Base-by-base conservation (phyloP, 2,113 vertebrate species). In the Crotophaga sulcirostris region DNA sequence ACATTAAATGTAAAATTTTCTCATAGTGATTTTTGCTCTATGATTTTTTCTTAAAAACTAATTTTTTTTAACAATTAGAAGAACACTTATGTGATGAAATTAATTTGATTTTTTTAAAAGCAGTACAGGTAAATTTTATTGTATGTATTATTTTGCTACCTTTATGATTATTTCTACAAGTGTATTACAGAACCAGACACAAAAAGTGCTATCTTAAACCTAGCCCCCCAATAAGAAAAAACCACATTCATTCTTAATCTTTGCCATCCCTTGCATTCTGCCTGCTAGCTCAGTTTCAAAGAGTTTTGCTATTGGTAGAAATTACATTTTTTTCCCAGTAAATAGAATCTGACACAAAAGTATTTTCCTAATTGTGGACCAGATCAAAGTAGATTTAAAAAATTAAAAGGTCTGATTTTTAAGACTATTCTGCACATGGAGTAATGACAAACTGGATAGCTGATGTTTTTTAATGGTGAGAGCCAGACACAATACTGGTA, bases 1-100 rank as follows among this genome's bases (percentile, higher is more conserved):
- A 7, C 1, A 19, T 13, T 49, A 34, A 81, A 63, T 52, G 52
- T 3, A 38, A 36, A 47, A 66, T 38, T 5, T 73, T 12, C 6
- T 73, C 10, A n/a, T 8, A 28, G 12, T 63, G 24, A 25, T 75
- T 75, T 94, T 74, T 0, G 0, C 3, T 44, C 9, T 64, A 2
- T 33, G 1, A 12, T 49, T 84, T 78, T 77, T 56, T 62, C 28
- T 56, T 67, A 20, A 58, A 44, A 88, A 28, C 1, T 21, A 7
- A 1, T 52, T 0, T 16, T 44, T 75, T 88, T 47, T 47, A 76
- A 28, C 10, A 76, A 44, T 40, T 13, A 7, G 56, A 19, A 60
- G n/a, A 42, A 36, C 16, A 76, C 7, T 33, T 59, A 38, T 84
- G 33, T n/a, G 74, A 55, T 83, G 2, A 70, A 75, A 67, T 51